These are phyloP conservation scores for Tadarida brasiliensis DNA, from an alignment of 2,797 vertebrate species.

Conservation along the genomic window DNA sequence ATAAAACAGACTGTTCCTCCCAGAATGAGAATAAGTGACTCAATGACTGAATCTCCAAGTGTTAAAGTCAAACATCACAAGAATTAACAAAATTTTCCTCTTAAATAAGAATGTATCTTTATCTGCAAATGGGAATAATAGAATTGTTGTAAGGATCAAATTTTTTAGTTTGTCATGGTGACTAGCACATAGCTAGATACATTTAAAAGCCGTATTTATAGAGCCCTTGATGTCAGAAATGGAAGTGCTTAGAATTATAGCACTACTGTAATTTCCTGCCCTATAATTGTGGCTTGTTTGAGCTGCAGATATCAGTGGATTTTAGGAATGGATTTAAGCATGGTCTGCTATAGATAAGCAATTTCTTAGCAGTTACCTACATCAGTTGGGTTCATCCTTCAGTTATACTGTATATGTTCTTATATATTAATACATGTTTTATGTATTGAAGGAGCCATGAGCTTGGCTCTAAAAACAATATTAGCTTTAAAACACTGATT, in stretches of 20 bases:
- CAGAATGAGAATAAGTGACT: background rate
- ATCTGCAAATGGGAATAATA: background rate
- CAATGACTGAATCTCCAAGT: background rate
- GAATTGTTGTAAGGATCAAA: background rate
- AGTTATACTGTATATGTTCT: background rate
- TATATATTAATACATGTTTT: background rate
- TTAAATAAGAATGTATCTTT: background rate
- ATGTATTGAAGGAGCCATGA: background rate
- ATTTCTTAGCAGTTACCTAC: conserved; percentile 40
- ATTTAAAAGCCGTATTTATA: conserved; percentile 39
- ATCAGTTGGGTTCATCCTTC: background rate
- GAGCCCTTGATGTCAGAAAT: conserved; percentile 36
- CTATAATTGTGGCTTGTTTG: conserved; percentile 45
- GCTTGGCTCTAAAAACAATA: conserved; percentile 25
- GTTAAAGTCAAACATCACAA: background rate
- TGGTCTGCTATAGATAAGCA: background rate
- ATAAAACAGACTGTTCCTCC: background rate
- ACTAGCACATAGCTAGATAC: background rate
- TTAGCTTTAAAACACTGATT: background rate
- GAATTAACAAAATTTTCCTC: background rate
- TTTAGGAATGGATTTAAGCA: conserved; percentile 12
- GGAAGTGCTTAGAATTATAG: background rate
- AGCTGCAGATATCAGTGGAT: background rate
- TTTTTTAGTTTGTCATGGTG: background rate
- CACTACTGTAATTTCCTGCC: background rate